These are phyloP conservation scores for Atherinomorus stipes DNA, from an alignment of 2,113 vertebrate species.

Conservation along the genomic window DNA sequence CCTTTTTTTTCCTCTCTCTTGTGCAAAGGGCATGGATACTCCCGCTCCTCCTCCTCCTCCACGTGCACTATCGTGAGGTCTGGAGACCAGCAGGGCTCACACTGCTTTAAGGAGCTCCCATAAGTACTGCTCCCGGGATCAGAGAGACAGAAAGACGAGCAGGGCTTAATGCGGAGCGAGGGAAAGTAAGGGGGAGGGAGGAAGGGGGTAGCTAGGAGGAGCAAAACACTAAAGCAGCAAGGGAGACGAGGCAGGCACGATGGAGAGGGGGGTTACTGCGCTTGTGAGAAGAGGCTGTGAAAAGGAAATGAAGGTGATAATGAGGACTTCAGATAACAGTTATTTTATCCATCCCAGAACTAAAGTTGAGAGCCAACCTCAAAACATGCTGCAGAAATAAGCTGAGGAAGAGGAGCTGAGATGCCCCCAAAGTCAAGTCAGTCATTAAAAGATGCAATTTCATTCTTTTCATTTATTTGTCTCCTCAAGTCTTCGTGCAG, in stretches of 20 bases:
- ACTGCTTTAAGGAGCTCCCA: slow-evolving; percentile 59
- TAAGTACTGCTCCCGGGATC: slow-evolving; percentile 69
- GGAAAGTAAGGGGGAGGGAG: slow-evolving; percentile 26
- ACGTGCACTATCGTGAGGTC: slow-evolving; percentile 46
- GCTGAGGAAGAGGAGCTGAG: no score
- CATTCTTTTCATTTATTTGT: not conserved
- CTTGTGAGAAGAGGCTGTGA: slow-evolving; percentile 38
- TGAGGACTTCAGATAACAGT: slow-evolving; percentile 37
- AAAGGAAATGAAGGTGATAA: slow-evolving; percentile 51
- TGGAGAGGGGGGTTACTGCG: slow-evolving; percentile 39
- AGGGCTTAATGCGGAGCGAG: slow-evolving; percentile 63
- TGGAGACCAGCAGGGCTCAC: slow-evolving; percentile 63
- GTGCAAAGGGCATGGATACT: slow-evolving; percentile 23
- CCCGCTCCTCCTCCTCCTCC: slow-evolving; percentile 19
- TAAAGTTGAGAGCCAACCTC: not conserved
- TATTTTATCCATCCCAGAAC: not conserved
- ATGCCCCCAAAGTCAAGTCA: no score
- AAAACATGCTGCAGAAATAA: not conserved
- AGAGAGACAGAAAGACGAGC: slow-evolving; percentile 62
- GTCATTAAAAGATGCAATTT: no score
- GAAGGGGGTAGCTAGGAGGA: slow-evolving; percentile 48
- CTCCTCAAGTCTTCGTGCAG: not conserved
- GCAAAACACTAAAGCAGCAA: slow-evolving; percentile 53
- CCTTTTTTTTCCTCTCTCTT: slow-evolving; percentile 21
- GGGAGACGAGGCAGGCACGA: slow-evolving; percentile 44